Evolutionary conservation across 1,140 invertebrate species (phyloP), one percentile per base, ranked within the genome.

Genomic region (Rhynchophorus ferrugineus): DNA sequence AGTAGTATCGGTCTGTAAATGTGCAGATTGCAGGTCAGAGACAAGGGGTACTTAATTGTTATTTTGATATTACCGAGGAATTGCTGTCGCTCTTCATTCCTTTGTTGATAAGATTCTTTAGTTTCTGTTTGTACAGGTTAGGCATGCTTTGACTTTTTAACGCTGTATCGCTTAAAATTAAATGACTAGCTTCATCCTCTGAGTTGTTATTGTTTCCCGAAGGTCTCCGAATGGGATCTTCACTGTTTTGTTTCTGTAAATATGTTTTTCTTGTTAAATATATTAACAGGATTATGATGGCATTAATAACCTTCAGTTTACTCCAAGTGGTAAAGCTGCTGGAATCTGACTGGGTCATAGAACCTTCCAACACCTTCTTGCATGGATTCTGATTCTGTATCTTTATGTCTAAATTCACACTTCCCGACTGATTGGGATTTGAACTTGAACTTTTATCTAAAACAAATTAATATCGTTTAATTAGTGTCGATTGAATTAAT

Each of bases 341-440:
- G 46, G 83, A 83, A 65, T 91, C 87, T 29, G 87, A 90, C 64
- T 82, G 83, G 39, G 83, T 83, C 85, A 91, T 89, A 49, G 84
- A 85, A 44, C 78, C 76, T 61, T 85, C 81, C 68, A 84, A 43
- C 18, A 58, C 49, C 41, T 57, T 57, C 0, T 55, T 44, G 38
- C 38, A 3, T n/a, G 44, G 7, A 18, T 45, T 49, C 18, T 35
- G 39, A 24, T 47, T 47, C 14, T 19, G 14, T 34, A 22, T 17
- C 17, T 44, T 44, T 14, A 37, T 13, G 6, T 38, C 49, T 16
- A 35, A 18, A 16, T 47, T 54, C 16, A 54, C 20, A 29, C 44
- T 54, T 19, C 50, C 52, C 6, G 52, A 54, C 18, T 47, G 51
- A 16, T 54, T 49, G 54, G 33, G 29, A 44, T 60, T 59, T 3